phyloP scores from a whole-genome alignment of 2,888 invertebrate genomes.

The Sclerodermus sp. region DNA sequence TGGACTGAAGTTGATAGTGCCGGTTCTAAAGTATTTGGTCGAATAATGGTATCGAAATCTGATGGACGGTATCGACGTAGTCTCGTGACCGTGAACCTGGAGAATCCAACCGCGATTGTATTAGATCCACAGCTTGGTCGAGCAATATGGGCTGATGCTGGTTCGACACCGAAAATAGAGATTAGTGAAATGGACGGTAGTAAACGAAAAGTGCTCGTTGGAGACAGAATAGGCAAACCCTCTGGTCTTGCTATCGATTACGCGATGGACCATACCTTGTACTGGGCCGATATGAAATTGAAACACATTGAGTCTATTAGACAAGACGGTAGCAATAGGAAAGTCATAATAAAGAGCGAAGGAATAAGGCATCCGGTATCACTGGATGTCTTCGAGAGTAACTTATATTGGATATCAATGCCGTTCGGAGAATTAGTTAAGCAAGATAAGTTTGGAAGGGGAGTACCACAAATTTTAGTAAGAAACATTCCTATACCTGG shows the following conservation, averaged over 20 bases:
- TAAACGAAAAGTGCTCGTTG: conserved; percentile 78
- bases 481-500: conserved; percentile 84
- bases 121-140: conserved; percentile 84
- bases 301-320: conserved; percentile 86
- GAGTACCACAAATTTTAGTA: conserved; percentile 81
- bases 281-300: conserved; percentile 94
- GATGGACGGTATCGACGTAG: conserved; percentile 88
- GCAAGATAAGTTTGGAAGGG: conserved; percentile 96
- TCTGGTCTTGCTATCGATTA: conserved; percentile 89
- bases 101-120: conserved; percentile 85
- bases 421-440: conserved; percentile 83
- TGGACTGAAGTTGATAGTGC: conserved; percentile 82
- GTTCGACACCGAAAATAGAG: conserved; percentile 90
- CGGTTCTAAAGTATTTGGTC: conserved; percentile 71
- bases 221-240: conserved; percentile 82
- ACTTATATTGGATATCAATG: conserved; percentile 90
- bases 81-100: conserved; percentile 76
- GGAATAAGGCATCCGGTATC: conserved; percentile 55
- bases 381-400: conserved; percentile 91
- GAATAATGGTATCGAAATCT: conserved; percentile 83
- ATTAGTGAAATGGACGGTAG: conserved; percentile 97
- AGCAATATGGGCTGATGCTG: conserved; percentile 94
- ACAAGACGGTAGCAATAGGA: conserved; percentile 77
- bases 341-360: conserved; percentile 74
- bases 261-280: conserved; percentile 84